Conservation (phyloP, 2,797 vertebrate genomes). For the Melanotaenia parkinsoni region DNA sequence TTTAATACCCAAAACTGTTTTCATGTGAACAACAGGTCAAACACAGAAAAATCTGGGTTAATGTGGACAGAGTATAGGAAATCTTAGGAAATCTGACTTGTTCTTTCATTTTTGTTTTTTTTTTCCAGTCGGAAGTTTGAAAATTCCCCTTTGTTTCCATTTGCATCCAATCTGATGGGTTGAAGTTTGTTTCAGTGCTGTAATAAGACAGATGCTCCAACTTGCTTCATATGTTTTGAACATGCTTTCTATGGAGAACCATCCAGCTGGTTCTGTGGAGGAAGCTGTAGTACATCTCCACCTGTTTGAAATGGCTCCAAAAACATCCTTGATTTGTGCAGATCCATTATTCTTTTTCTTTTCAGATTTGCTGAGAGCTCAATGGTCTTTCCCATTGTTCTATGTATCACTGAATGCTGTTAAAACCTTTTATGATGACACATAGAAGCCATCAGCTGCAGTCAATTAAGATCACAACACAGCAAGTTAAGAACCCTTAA, state of each 20-base stretch:
- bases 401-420: background rate
- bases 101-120: no score
- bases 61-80: no score
- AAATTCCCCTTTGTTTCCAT: no score
- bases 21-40: no score
- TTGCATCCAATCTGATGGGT: background rate
- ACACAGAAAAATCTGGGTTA: no score
- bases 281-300: background rate
- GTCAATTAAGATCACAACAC: background rate
- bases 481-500: background rate
- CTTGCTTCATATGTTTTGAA: background rate
- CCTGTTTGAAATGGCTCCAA: background rate
- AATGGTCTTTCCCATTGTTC: background rate
- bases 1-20: no score
- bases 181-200: background rate
- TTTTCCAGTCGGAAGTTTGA: no score
- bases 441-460: background rate
- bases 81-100: no score
- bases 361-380: background rate
- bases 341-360: background rate
- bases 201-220: background rate
- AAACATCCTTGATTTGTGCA: no score
- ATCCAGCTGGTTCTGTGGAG: background rate
- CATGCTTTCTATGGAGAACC: background rate
- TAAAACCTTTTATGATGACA: background rate